Base-by-base conservation (phyloP, 2,888 invertebrate species). In the Pilophorus perplexus region DNA sequence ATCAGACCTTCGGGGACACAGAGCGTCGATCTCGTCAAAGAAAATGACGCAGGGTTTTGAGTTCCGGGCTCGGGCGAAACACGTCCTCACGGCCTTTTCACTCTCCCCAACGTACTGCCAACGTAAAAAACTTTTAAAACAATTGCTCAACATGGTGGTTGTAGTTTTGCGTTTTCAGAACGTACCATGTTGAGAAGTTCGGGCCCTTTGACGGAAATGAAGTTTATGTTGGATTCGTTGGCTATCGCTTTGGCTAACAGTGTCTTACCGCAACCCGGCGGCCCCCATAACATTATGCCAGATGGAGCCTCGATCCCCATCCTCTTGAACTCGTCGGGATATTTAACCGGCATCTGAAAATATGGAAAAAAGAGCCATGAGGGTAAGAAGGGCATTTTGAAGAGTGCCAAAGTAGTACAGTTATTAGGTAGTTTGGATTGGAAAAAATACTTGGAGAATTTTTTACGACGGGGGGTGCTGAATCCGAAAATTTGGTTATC, bases 21-120 rank as follows among this genome's bases (percentile, higher is more conserved):
- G 78, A 0, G 98, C 91, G 78, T 99, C 99, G 70, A 99, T 84
- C 79, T 99, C 99, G 76, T 99, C 99, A 75, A 99, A 99, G 80
- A 98, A 98, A 77, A 99, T 96, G 2, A 99, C 95, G 76, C 98
- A 99, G 0, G 99, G 99, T 0, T 93, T 87, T 0, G 96, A 96
- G 78, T 95, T 95, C 46, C 91, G 81, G 0, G 98, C 99, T 71
- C 97, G 83, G 75, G 92, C 88, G 76, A 99, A 99, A 74, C 94
- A 93, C 22, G 92, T 89, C n/a, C 99, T 82, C 0, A 99, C 95
- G 0, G 96, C 96, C 72, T 92, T 83, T 78, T 99, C 99, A 78
- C 96, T 97, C 79, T 99, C 98, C 67, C 99, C 99, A 16, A 99
- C 95, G 78, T 98, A 99, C 91, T 88, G 33, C 33, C 33, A 57